A percentile compares a stretch with the other conserved stretches of the same genome.
phyloP scores from a whole-genome alignment of 2,113 vertebrate genomes.

The Naja naja region DNA sequence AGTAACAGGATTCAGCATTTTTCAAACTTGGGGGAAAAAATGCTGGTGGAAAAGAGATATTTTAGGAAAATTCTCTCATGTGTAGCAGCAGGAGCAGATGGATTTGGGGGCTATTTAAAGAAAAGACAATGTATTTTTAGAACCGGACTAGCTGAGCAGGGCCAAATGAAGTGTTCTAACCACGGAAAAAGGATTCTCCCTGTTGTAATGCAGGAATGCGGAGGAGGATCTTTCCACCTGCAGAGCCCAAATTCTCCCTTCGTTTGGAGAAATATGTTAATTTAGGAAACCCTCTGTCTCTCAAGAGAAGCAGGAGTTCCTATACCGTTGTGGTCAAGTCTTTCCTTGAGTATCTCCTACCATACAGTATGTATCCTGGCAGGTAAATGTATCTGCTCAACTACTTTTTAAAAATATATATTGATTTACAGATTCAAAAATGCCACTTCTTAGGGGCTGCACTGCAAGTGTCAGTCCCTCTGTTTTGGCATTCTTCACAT shows the following conservation, averaged over 20 bases:
- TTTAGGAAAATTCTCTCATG: slow-evolving; percentile 72
- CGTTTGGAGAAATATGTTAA: slow-evolving; percentile 56
- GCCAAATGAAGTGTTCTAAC: slow-evolving; percentile 63
- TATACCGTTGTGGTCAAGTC: not conserved
- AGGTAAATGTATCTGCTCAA: not conserved
- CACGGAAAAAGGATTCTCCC: slow-evolving; percentile 59
- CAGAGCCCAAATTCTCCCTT: slow-evolving; percentile 51
- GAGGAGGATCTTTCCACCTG: slow-evolving; percentile 58
- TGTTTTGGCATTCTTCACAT: not conserved
- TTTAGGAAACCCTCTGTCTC: slow-evolving; percentile 5
- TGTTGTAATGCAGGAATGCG: slow-evolving; percentile 54
- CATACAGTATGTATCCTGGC: not conserved
- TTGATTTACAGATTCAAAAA: not conserved
- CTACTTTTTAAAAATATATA: not conserved
- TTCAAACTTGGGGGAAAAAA: slow-evolving; percentile 69
- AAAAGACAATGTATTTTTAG: slow-evolving; percentile 71
- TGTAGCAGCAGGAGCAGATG: slow-evolving; percentile 64
- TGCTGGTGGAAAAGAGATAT: slow-evolving; percentile 66
- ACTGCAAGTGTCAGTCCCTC: not conserved
- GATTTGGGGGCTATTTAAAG: slow-evolving; percentile 69
- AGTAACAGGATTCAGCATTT: slow-evolving; percentile 72
- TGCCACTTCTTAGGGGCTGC: not conserved
- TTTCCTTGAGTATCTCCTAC: not conserved
- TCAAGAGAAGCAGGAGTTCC: slow-evolving; percentile 5
- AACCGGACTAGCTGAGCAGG: slow-evolving; percentile 57